Evolutionary conservation across 2,113 vertebrate genomes (phyloP), one percentile per base, ranked within the genome.

Genomic region (Aspiorhynchus laticeps): DNA sequence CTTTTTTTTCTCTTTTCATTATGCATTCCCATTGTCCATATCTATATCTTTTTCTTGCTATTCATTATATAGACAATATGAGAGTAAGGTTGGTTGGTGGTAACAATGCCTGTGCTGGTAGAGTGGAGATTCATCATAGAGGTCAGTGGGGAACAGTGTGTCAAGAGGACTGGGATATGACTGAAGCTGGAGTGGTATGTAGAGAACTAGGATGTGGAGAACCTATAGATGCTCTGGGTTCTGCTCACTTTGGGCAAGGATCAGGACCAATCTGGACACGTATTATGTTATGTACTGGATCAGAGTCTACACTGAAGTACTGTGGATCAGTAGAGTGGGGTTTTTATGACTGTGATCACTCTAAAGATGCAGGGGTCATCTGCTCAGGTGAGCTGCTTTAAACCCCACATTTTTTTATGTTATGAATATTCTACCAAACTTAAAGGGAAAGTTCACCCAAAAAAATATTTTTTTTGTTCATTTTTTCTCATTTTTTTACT

Each of bases 161-260:
- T 85, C n/a, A 31, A 77, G 14, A 28, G 8, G 38, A 33, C 24
- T 85, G 56, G 56, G 56, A 77, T 78, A 61, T 77, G 38, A 15
- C 26, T 9, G 84, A 77, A 33, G 84, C 84, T 65, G 53, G 12
- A 46, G 84, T 85, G 73, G 87, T 88, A 28, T 88, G 87, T 78
- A 61, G 59, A 76, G 86, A 84, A 63, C 63, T 87, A 46, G 81
- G 48, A n/a, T 87, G 86, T 83, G 61, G 61, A 12, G 7, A 53
- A 28, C 21, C 80, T 63, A 6, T 83, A 65, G 24, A 83, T 41
- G 43, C 65, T 4, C 0, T 83, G 1, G 21, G 24, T 9, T 7
- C 9, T 9, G 41, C 71, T 51, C 10, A 41, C 12, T 84, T 84
- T 84, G 83, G 83, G 19, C 31, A 7, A 38, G 83, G 83, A 74